Conservation (phyloP, 2,888 invertebrate species). For the Eupelmus urozonus region DNA sequence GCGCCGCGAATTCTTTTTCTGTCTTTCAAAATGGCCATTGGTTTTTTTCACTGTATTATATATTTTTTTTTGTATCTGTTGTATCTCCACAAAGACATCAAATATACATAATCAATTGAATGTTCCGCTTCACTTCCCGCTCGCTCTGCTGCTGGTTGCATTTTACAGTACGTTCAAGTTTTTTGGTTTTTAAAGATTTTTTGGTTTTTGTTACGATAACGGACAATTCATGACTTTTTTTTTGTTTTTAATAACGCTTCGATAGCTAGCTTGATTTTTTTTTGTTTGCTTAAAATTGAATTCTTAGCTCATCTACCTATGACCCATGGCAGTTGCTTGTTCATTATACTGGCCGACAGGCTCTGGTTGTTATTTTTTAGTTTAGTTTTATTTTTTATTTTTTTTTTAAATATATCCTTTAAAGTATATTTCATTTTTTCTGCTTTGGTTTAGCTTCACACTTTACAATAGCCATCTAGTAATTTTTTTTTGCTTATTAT, state of each 20-base stretch:
- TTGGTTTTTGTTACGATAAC: conserved; percentile 62
- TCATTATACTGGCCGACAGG: conserved; percentile 74
- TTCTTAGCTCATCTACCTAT: conserved; percentile 73
- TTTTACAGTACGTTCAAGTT: conserved; percentile 10
- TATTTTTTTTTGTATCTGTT: neutral
- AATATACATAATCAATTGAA: conserved; percentile 23
- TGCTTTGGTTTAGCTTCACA: conserved; percentile 61
- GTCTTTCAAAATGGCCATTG: conserved; percentile 44
- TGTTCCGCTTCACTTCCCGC: conserved; percentile 17
- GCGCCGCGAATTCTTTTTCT: conserved; percentile 33
- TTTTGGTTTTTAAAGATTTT: conserved; percentile 39
- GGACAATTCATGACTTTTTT: conserved; percentile 64
- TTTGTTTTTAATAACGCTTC: conserved; percentile 62
- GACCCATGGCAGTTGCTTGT: conserved; percentile 76
- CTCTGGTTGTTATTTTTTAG: conserved; percentile 62
- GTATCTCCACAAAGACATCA: conserved; percentile 21
- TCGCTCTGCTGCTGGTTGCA: conserved; percentile 1
- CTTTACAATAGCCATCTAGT: conserved; percentile 64
- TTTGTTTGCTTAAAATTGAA: conserved; percentile 69
- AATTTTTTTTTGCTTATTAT: conserved; percentile 61
- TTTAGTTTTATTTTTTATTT: conserved; percentile 52
- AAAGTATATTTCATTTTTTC: conserved; percentile 48
- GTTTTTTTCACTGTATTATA: neutral
- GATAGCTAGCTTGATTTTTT: conserved; percentile 68
- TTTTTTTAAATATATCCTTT: conserved; percentile 52